Evolutionary conservation across 2,888 invertebrate genomes (phyloP).

Genomic region (Elysia crispata): DNA sequence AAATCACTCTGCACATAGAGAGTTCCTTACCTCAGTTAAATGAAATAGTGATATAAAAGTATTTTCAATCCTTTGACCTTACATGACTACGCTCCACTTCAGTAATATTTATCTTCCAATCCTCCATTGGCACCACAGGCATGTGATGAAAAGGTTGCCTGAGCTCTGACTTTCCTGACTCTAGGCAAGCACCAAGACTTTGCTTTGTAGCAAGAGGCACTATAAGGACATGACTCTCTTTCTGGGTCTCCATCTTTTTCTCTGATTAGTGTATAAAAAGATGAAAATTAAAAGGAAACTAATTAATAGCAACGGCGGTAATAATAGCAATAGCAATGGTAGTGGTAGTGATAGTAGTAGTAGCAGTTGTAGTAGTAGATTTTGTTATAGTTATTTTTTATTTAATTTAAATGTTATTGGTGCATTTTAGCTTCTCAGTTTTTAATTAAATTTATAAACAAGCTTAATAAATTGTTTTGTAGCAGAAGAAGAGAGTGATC

Average conservation of each 20-base stretch:
- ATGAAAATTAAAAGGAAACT: neutral
- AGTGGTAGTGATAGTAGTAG: too few species aligned
- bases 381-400: too few species aligned
- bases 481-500: too few species aligned
- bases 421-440: too few species aligned
- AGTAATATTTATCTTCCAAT: conserved; percentile 58
- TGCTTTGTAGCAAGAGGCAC: conserved; percentile 58
- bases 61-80: too few species aligned
- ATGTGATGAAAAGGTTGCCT: conserved; percentile 50
- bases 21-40: too few species aligned
- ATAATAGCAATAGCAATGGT: neutral
- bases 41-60: too few species aligned
- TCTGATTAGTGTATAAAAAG: neutral
- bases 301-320: neutral
- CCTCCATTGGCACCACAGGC: conserved; percentile 48
- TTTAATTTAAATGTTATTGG: too few species aligned
- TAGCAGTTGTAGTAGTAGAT: too few species aligned
- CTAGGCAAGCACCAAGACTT: conserved; percentile 54
- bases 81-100: conserved; percentile 59
- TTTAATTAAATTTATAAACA: too few species aligned
- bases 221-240: conserved; percentile 54
- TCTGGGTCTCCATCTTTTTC: conserved; percentile 26
- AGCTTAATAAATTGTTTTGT: too few species aligned
- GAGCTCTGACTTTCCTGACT: conserved; percentile 39
- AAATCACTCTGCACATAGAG: too few species aligned